Conservation (phyloP, 2,113 vertebrate species). For the Phoenicopterus ruber region DNA sequence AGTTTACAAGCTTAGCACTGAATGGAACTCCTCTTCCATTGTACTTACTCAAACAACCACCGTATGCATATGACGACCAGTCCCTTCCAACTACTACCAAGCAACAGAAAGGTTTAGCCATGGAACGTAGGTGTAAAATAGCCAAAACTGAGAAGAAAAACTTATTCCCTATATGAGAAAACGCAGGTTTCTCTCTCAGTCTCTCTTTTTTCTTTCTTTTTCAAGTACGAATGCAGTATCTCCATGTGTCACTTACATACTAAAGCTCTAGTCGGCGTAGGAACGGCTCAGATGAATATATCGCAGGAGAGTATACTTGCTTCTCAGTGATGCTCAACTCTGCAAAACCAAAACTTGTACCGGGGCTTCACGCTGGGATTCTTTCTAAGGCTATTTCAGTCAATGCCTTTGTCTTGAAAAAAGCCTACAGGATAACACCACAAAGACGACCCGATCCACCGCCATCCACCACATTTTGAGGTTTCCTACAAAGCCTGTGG, state of each 20-base stretch:
- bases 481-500: not conserved
- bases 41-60: not conserved
- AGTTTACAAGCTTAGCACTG: not conserved
- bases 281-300: not conserved
- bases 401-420: not conserved
- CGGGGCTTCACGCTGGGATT: not conserved
- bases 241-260: not conserved
- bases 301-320: not conserved
- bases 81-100: not conserved
- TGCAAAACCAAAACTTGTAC: not conserved
- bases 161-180: not conserved
- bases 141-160: not conserved
- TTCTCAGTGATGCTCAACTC: not conserved
- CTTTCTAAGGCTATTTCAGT: constrained; percentile 26
- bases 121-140: not conserved
- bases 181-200: not conserved
- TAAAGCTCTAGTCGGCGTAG: not conserved
- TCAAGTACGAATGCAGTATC: not conserved
- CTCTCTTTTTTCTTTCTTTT: not conserved
- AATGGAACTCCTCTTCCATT: not conserved
- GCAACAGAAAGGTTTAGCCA: not conserved
- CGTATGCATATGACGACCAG: not conserved
- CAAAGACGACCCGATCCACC: not conserved
- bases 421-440: not conserved
- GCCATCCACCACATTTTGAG: not conserved